Conservation (phyloP, 2,797 vertebrate species). For the Leucoraja ocellata region DNA sequence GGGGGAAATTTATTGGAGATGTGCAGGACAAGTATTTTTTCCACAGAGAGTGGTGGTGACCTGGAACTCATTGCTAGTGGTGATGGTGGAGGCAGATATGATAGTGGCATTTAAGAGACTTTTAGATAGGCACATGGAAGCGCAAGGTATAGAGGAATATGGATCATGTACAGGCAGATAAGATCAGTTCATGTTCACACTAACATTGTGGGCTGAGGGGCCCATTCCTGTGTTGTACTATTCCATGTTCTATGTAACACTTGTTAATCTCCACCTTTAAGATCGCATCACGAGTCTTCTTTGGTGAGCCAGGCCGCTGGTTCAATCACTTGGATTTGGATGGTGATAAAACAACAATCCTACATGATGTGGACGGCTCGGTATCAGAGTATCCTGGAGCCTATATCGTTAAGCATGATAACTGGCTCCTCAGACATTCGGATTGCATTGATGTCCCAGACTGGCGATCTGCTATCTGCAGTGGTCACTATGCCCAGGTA, state of each 20-base stretch:
- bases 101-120: no score
- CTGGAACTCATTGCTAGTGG: no score
- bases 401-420: conserved; percentile 87
- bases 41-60: no score
- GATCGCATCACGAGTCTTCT: conserved; percentile 92
- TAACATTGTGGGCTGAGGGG: no score
- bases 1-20: no score
- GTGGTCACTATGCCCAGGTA: conserved; percentile 85
- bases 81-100: no score
- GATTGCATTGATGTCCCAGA: conserved; percentile 88
- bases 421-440: conserved; percentile 86
- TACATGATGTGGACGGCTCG: conserved; percentile 85
- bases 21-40: no score
- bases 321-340: conserved; percentile 90
- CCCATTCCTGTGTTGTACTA: no score
- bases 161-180: no score
- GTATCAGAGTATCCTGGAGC: conserved; percentile 91
- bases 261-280: conserved; percentile 47
- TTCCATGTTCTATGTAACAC: neutral
- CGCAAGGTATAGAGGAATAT: no score
- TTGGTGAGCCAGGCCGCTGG: conserved; percentile 91
- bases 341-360: conserved; percentile 89
- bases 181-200: no score
- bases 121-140: no score
- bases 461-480: conserved; percentile 92